These are phyloP conservation scores for Bergia sp. DNA, from an alignment of 92 coral and sea anemone genomes.

Conservation along the genomic window DNA sequence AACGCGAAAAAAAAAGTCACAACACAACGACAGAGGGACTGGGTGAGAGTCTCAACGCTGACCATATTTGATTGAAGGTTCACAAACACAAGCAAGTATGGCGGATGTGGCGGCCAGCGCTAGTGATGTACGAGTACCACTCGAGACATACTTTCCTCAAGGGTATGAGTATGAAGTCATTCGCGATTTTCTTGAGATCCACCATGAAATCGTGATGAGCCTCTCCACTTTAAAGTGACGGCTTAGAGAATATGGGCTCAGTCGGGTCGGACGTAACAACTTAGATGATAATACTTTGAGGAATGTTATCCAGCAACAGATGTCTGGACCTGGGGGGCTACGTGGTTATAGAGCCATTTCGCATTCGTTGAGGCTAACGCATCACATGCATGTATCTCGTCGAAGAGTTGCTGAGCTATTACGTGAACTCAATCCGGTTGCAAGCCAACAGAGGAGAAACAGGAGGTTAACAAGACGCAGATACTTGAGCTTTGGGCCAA, in stretches of 20 bases:
- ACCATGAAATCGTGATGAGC: constrained; percentile 48
- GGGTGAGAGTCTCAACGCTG: constrained; percentile 28
- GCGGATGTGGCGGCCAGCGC: constrained; percentile 4
- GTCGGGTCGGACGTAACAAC: constrained; percentile 46
- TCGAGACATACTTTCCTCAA: constrained; percentile 49
- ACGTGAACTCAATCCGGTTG: constrained; percentile 55
- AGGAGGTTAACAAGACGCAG: constrained; percentile 44
- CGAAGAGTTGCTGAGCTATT: constrained; percentile 36
- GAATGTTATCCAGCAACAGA: constrained; percentile 33
- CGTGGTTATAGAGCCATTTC: constrained; percentile 56
- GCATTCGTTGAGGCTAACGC: constrained; percentile 49
- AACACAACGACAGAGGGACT: constrained; percentile 10
- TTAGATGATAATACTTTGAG: constrained; percentile 30
- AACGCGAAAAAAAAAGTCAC: neutral
- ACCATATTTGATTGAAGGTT: constrained; percentile 6
- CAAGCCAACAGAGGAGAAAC: constrained; percentile 30
- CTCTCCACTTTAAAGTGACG: constrained; percentile 59
- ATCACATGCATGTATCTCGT: constrained; percentile 42
- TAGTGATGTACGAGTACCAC: neutral
- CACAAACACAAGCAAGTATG: constrained; percentile 18
- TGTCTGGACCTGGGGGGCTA: constrained; percentile 41
- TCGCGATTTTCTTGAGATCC: constrained; percentile 35
- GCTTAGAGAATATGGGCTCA: constrained; percentile 51
- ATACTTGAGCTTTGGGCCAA: constrained; percentile 53
- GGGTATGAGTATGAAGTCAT: constrained; percentile 52